Percentiles rank a stretch among this genome's conserved stretches.
phyloP scores from a whole-genome alignment of 2,797 vertebrate genomes.

The Podarcis lilfordi region DNA sequence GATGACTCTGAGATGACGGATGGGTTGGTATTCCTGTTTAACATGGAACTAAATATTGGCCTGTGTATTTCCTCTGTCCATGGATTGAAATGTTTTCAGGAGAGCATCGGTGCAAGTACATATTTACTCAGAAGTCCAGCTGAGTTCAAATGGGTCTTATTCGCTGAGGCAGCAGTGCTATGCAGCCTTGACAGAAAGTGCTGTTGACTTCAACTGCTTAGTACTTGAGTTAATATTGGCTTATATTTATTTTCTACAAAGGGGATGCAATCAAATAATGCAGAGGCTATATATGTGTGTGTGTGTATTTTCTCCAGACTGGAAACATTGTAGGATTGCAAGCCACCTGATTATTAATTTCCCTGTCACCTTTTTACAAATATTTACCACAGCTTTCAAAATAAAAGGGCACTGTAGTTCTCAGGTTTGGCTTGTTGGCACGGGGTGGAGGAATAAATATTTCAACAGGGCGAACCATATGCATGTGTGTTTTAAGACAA shows the following conservation, averaged over 20 bases:
- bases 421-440: not conserved
- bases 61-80: not conserved
- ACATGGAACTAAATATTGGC: not conserved
- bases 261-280: too few relatives aligned
- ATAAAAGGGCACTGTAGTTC: not conserved
- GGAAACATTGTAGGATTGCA: not conserved
- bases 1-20: not conserved
- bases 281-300: too few relatives aligned
- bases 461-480: not conserved
- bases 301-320: not conserved
- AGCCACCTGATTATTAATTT: not conserved
- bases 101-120: not conserved
- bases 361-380: not conserved
- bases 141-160: too few relatives aligned
- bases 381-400: not conserved
- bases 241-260: not conserved
- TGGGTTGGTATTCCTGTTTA: not conserved
- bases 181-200: not conserved
- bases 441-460: not conserved
- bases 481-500: not conserved
- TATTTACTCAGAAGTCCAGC: too few relatives aligned
- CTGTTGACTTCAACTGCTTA: not conserved
- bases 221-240: not conserved
- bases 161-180: too few relatives aligned
- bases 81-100: too few relatives aligned